A percentile compares a stretch with the other conserved stretches of the same genome.
These are phyloP conservation scores for Mallotus villosus DNA, from an alignment of 2,797 vertebrate genomes.

Conservation along the genomic window DNA sequence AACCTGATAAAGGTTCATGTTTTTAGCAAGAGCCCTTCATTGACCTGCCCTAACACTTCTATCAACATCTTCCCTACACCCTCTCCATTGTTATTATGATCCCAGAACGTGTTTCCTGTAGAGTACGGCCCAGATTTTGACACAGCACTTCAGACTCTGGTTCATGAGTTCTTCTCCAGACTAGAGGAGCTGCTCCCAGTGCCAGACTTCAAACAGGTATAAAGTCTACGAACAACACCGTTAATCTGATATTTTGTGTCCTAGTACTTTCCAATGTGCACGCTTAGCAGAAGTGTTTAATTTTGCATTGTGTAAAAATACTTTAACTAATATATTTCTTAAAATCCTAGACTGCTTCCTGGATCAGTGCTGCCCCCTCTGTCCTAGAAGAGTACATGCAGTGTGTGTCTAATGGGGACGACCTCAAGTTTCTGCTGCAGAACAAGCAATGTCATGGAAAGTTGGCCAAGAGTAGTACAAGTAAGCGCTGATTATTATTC, in stretches of 20 bases:
- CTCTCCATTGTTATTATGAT: not conserved
- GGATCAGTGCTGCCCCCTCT: conserved; percentile 70
- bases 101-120: conserved; percentile 5
- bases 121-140: conserved; percentile 13
- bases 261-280: not conserved
- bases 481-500: conserved; percentile 39
- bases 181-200: conserved; percentile 12
- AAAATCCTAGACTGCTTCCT: conserved; percentile 63
- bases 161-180: conserved; percentile 9
- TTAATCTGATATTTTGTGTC: not conserved
- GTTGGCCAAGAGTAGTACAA: conserved; percentile 60
- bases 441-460: conserved; percentile 75
- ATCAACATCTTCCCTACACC: not conserved
- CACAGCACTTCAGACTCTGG: conserved; percentile 8
- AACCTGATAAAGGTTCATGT: not conserved
- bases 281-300: not conserved
- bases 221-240: not conserved
- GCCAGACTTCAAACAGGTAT: conserved; percentile 13
- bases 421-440: conserved; percentile 74
- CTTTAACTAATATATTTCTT: not conserved
- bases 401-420: conserved; percentile 71
- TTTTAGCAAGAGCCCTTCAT: not conserved
- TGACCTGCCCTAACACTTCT: not conserved
- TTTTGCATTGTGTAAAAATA: not conserved
- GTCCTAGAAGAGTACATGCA: conserved; percentile 75